Conservation (phyloP, 2,888 invertebrate species). For the Cataglyphis cursor region DNA sequence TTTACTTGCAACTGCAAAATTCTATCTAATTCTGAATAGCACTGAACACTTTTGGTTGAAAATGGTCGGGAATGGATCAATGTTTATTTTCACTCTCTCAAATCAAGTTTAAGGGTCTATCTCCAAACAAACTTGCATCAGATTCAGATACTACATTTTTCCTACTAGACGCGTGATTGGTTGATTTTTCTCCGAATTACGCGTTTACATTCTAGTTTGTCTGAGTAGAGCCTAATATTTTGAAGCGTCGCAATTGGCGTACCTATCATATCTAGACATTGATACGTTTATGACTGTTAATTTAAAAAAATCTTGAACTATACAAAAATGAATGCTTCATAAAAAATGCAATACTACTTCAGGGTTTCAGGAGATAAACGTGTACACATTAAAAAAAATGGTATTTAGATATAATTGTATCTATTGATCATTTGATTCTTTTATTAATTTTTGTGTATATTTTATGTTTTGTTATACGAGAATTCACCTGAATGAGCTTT, state of each 20-base stretch:
- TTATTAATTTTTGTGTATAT: background rate
- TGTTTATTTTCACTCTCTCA: background rate
- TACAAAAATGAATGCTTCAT: no score
- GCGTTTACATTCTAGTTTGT: background rate
- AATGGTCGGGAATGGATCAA: constrained; percentile 6
- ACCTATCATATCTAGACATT: background rate
- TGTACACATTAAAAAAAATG: background rate
- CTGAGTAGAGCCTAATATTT: background rate
- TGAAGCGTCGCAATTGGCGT: background rate
- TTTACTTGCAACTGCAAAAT: background rate
- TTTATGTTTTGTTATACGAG: no score
- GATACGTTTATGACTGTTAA: background rate
- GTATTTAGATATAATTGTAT: background rate
- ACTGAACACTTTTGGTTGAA: background rate
- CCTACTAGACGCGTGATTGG: background rate
- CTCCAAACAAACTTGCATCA: background rate
- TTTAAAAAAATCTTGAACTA: no score
- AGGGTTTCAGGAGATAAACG: no score
- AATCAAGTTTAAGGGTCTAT: constrained; percentile 4
- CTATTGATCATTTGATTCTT: no score
- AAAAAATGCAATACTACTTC: background rate
- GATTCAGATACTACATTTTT: background rate
- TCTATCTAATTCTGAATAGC: background rate
- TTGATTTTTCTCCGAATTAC: background rate
- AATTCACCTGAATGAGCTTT: no score